A percentile compares a stretch with the other conserved stretches of the same genome.
Evolutionary conservation across 2,113 vertebrate genomes (phyloP).

Genomic region (Carollia perspicillata): DNA sequence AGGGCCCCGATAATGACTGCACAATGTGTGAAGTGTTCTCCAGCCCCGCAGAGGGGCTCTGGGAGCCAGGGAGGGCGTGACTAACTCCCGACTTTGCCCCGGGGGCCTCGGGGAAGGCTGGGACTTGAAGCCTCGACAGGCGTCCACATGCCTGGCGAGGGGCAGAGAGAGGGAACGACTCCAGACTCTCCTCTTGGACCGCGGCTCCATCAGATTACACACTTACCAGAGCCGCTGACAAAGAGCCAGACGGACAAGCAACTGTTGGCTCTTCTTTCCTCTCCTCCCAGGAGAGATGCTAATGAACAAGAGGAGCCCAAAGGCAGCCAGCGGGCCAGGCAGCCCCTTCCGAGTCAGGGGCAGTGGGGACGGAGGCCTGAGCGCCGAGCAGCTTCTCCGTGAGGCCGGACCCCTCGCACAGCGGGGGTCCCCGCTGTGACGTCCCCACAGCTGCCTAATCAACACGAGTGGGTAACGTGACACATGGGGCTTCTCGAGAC

Average conservation of each 20-base stretch:
- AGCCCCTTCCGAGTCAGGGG: not conserved
- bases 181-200: slow-evolving; percentile 64
- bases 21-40: slow-evolving; percentile 48
- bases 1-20: not conserved
- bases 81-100: slow-evolving; percentile 56
- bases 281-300: slow-evolving; percentile 17
- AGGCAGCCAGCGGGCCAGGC: not conserved
- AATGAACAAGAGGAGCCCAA: slow-evolving; percentile 39
- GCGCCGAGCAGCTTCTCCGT: not conserved
- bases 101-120: slow-evolving; percentile 42
- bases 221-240: slow-evolving; percentile 43
- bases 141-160: slow-evolving; percentile 69
- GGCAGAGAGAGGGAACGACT: slow-evolving; percentile 59
- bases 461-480: not conserved
- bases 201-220: slow-evolving; percentile 66
- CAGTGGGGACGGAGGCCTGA: not conserved
- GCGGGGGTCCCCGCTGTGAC: not conserved
- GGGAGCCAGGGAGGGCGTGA: slow-evolving; percentile 52
- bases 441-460: not conserved
- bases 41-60: slow-evolving; percentile 17
- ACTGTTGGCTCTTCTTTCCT: slow-evolving; percentile 25
- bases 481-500: slow-evolving; percentile 56
- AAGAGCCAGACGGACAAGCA: slow-evolving; percentile 57
- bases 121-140: slow-evolving; percentile 63
- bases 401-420: not conserved